Evolutionary conservation across 2,888 invertebrate species (phyloP), one percentile per base, ranked within the genome.

Genomic region (Nymphalis urticae): DNA sequence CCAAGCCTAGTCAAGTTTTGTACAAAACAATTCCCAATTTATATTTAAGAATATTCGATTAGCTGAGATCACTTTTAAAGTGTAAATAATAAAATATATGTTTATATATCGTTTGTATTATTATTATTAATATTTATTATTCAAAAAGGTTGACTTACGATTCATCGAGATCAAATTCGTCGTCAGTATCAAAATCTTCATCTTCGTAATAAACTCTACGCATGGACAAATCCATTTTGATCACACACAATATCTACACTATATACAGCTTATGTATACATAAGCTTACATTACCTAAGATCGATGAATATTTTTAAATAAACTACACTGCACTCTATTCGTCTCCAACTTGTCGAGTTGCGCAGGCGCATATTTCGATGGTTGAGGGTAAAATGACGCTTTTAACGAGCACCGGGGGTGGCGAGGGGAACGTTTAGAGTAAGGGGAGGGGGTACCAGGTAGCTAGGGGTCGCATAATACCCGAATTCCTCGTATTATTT

Each of bases 191-290:
- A 67, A 75, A 79, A 56, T 86, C 85, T 6, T 85, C 84, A 50
- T 77, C 77, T 73, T 89, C 89, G 74, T 79, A 88, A 75, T 88
- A 89, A 67, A 89, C 73, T 73, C 87, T 87, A 73, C 85, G 85
- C 75, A 90, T 76, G 19, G 90, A 87, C 36, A 91, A 82, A 90
- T 91, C 91, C 91, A 91, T 91, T 73, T 77, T 81, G 54, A 61
- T 60, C 68, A 79, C 78, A 72, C 77, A 42, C 42, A 42, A 42
- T 32, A 74, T 73, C 70, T 73, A 75, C 74, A 72, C 69, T 71
- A 58, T 58, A 42, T 58, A 58, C 58, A 58, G 21, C 21, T 19
- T 56, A 27, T n/a, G n/a, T n/a, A n/a, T 10, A 27, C 2, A 58
- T 42, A 19, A 1, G 36, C 2, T 36, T 42, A 72, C 73, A 66